Percentiles rank a stretch among this genome's conserved stretches.
Conservation (phyloP, 2,797 vertebrate species). For the Odontamblyopus lacepedii region DNA sequence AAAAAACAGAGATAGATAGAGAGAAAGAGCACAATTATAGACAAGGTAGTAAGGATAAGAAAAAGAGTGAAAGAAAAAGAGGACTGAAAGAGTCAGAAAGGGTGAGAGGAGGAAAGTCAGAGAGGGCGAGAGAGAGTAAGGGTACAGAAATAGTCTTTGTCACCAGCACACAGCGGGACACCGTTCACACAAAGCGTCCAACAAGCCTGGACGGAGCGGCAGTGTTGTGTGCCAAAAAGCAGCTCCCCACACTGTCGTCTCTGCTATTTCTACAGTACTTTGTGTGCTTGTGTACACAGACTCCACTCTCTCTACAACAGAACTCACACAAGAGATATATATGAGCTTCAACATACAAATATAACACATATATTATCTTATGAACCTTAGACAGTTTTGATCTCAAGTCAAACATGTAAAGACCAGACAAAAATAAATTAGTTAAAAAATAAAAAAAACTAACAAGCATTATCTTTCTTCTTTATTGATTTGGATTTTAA, state of each 20-base stretch:
- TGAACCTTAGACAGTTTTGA: no score
- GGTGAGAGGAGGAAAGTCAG: background rate
- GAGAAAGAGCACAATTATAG: background rate
- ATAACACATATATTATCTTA: no score
- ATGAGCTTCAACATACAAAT: no score
- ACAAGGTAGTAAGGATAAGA: no score
- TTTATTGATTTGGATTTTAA: no score
- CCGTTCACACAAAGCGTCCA: slow-evolving; percentile 56
- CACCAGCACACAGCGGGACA: slow-evolving; percentile 56
- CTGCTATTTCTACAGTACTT: slow-evolving; percentile 3
- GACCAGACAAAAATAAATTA: no score
- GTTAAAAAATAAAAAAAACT: no score
- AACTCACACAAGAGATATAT: background rate
- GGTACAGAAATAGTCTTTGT: slow-evolving; percentile 64
- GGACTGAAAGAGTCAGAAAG: background rate
- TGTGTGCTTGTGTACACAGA: background rate
- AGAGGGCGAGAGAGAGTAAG: background rate
- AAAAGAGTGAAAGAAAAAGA: background rate
- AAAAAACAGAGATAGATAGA: no score
- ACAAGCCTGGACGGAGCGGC: slow-evolving; percentile 41
- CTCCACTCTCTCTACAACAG: background rate
- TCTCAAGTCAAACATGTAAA: no score
- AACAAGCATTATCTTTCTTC: no score
- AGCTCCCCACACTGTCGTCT: slow-evolving; percentile 23
- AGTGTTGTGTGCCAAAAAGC: slow-evolving; percentile 35